phyloP scores from a whole-genome alignment of 30 jellyfish, hydroid and myxozoan species.

The Turritopsis rubra region DNA sequence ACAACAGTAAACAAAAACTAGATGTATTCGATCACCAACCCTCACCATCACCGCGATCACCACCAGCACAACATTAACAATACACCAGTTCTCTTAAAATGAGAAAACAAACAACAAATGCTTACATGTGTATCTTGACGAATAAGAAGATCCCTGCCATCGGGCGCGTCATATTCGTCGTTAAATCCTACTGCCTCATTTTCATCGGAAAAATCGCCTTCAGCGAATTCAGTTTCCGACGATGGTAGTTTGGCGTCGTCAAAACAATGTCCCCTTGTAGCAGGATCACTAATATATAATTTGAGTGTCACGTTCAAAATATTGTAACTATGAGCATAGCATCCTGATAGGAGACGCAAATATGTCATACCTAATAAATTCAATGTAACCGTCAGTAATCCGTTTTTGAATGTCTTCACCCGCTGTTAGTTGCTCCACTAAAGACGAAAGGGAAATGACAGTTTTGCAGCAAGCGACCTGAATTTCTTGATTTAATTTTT shows the following conservation, averaged over 20 bases:
- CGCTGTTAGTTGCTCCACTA: constrained; percentile 51
- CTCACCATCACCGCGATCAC: too few relatives aligned
- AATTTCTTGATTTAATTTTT: neutral
- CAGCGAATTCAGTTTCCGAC: neutral
- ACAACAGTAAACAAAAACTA: too few relatives aligned
- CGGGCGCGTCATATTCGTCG: neutral
- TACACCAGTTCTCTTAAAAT: neutral
- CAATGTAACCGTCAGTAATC: constrained; percentile 22
- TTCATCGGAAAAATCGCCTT: neutral
- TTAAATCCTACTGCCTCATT: neutral
- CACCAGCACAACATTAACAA: too few relatives aligned
- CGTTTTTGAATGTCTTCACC: constrained; percentile 30
- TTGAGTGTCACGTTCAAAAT: too few relatives aligned
- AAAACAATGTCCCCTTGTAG: neutral
- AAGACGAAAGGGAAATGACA: neutral
- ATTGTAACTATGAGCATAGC: too few relatives aligned
- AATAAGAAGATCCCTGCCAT: neutral
- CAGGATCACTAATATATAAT: neutral
- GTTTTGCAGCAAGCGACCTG: neutral
- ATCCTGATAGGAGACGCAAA: too few relatives aligned
- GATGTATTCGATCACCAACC: too few relatives aligned
- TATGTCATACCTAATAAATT: constrained; percentile 11
- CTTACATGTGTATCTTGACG: neutral
- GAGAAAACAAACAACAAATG: neutral
- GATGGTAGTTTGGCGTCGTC: neutral